A percentile compares a stretch with the other conserved stretches of the same genome.
Evolutionary conservation across 2,113 vertebrate genomes (phyloP).

Genomic region (Tupaia tana): DNA sequence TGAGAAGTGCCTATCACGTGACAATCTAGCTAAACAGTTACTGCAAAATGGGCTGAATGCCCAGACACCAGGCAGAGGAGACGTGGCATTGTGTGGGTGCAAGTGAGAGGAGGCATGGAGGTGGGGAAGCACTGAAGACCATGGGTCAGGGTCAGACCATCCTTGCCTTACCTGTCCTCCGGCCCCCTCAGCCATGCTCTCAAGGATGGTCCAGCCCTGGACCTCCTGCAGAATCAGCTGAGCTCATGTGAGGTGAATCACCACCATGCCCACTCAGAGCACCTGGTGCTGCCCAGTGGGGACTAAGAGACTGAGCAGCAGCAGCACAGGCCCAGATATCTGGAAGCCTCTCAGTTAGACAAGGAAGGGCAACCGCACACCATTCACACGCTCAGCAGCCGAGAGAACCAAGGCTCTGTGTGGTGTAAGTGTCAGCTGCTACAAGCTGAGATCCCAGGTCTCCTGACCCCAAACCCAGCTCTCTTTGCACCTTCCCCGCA

Average conservation of each 20-base stretch:
- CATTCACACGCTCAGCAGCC: not conserved
- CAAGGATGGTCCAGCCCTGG: not conserved
- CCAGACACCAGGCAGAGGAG: not conserved
- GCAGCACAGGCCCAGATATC: not conserved
- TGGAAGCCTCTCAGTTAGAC: not conserved
- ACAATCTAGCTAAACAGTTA: not conserved
- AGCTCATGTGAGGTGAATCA: too few species aligned
- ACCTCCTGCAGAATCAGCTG: not conserved
- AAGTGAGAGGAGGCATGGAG: not conserved
- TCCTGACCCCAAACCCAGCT: not conserved
- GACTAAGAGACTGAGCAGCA: not conserved
- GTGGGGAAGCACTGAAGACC: not conserved
- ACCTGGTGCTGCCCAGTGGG: not conserved
- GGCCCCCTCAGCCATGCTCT: not conserved
- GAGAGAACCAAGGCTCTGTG: not conserved
- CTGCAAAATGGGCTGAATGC: not conserved
- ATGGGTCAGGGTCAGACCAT: not conserved
- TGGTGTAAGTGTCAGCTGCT: not conserved
- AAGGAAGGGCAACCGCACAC: not conserved
- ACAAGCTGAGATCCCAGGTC: not conserved
- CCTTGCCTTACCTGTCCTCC: not conserved
- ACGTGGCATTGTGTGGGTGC: not conserved
- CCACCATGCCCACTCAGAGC: not conserved
- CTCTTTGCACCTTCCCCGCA: fast-evolving
- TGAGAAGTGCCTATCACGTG: not conserved